These are phyloP conservation scores for Heliconius nattereri DNA, from an alignment of 1,140 invertebrate genomes.

Conservation along the genomic window DNA sequence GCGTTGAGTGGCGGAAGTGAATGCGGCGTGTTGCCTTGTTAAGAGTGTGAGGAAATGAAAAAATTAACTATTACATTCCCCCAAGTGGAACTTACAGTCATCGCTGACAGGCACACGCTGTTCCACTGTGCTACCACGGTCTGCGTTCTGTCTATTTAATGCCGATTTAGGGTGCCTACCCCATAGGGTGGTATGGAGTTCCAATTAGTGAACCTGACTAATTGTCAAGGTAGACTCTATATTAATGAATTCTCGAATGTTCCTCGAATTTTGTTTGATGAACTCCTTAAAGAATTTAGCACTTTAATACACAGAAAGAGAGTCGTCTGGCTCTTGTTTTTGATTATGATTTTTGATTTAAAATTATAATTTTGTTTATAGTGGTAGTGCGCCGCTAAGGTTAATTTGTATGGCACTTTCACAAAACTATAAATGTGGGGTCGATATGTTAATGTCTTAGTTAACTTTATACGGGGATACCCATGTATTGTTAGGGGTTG, in stretches of 20 bases:
- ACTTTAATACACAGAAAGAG: slow-evolving; percentile 7
- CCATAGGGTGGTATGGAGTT: slow-evolving; percentile 20
- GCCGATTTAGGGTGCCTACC: slow-evolving; percentile 24
- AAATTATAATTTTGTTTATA: slow-evolving; percentile 15
- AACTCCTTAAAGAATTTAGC: slow-evolving; percentile 12
- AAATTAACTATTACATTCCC: not conserved
- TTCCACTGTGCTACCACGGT: not conserved
- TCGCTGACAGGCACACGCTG: not conserved
- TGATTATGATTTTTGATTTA: not conserved
- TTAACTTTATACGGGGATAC: not conserved
- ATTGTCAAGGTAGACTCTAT: slow-evolving; percentile 32
- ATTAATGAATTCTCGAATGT: slow-evolving; percentile 35
- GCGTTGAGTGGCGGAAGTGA: not conserved
- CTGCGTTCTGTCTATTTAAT: slow-evolving; percentile 7
- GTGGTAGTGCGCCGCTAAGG: not conserved
- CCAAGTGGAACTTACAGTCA: not conserved
- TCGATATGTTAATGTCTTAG: not conserved
- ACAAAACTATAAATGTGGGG: slow-evolving; percentile 20
- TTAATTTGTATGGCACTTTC: slow-evolving; percentile 9
- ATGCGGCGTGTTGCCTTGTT: not conserved
- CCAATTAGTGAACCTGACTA: slow-evolving; percentile 37
- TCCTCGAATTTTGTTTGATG: slow-evolving; percentile 26
- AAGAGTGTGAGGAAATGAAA: not conserved
- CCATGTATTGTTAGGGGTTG: too few relatives aligned
- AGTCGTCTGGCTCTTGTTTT: not conserved